Percentiles rank a stretch among this genome's conserved stretches.
Evolutionary conservation across 1,140 invertebrate genomes (phyloP).

Genomic region (Oedothorax gibbosus): DNA sequence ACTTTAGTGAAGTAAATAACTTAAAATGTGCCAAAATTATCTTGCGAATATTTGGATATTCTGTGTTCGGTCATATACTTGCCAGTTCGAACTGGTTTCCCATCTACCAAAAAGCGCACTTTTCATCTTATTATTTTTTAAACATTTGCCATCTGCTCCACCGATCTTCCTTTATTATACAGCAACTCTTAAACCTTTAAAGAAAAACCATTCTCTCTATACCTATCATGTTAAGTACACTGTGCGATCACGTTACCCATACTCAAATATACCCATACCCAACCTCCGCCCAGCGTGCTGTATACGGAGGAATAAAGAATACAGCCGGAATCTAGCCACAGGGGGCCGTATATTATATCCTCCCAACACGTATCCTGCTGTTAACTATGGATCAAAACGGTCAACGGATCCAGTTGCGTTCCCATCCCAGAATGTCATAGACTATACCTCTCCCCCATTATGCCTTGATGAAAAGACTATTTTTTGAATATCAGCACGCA

Average conservation of each 20-base stretch:
- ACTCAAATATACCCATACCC: slow-evolving; percentile 31
- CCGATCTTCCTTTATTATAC: too few species aligned
- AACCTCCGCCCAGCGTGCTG: background rate
- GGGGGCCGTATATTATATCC: slow-evolving; percentile 49
- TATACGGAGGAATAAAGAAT: slow-evolving; percentile 19
- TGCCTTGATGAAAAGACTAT: background rate
- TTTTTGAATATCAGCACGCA: slow-evolving; percentile 17
- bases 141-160: too few species aligned
- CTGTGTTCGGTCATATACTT: too few species aligned
- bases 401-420: slow-evolving; percentile 40
- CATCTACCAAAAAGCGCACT: too few species aligned
- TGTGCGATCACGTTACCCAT: slow-evolving; percentile 10
- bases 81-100: too few species aligned
- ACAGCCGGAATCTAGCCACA: slow-evolving; percentile 17
- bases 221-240: slow-evolving; percentile 21
- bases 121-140: too few species aligned
- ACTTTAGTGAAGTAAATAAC: too few species aligned
- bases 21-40: too few species aligned
- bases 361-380: slow-evolving; percentile 30
- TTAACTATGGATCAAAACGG: slow-evolving; percentile 23
- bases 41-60: too few species aligned
- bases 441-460: slow-evolving; percentile 19
- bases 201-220: slow-evolving; percentile 1
- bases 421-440: background rate
- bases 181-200: too few species aligned